Conservation (phyloP, 2,113 vertebrate genomes). For the Neodon shergylaensis region DNA sequence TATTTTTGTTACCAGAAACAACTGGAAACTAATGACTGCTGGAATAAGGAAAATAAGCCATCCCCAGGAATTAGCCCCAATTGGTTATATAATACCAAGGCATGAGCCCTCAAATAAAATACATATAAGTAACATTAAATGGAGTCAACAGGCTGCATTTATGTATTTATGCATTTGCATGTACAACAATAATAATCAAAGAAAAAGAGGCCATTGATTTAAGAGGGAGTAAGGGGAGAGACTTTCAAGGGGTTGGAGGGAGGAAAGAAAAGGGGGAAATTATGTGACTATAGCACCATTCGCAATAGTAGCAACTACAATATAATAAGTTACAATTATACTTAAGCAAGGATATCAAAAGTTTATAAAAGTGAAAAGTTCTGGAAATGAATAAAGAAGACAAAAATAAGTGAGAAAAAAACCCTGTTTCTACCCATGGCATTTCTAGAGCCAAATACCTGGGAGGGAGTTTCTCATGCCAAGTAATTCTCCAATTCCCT, state of each 20-base stretch:
- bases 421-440: not conserved
- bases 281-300: not conserved
- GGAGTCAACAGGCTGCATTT: not conserved
- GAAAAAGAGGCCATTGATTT: not conserved
- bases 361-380: not conserved
- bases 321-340: not conserved
- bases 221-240: not conserved
- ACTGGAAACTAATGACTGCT: too few relatives aligned
- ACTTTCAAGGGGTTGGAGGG: not conserved
- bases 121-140: not conserved
- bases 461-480: not conserved
- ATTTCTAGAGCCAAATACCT: not conserved
- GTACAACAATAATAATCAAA: not conserved
- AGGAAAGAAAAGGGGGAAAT: not conserved
- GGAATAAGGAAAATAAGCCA: not conserved
- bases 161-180: not conserved
- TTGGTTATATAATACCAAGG: not conserved
- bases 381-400: not conserved
- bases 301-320: not conserved
- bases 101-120: not conserved
- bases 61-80: not conserved
- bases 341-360: conserved; percentile 13
- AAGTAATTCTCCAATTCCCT: not conserved
- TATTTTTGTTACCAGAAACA: too few relatives aligned
- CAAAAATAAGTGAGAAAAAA: conserved; percentile 2